phyloP scores from a whole-genome alignment of 2,797 vertebrate genomes.

The Eptatretus atami region DNA sequence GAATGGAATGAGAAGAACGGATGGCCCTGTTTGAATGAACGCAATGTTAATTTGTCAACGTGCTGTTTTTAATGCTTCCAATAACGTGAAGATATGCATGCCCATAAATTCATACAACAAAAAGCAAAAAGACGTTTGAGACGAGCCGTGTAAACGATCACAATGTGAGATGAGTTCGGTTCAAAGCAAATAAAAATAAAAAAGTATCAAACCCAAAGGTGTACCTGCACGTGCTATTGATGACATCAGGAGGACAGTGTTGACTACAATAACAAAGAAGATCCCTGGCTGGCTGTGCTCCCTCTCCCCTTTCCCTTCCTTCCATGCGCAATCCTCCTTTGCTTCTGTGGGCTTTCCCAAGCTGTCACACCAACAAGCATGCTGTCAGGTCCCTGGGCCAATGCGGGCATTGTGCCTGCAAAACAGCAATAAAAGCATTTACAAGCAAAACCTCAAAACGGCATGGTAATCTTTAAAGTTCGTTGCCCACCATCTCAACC shows the following conservation, averaged over 20 bases:
- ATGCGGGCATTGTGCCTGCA: slow-evolving; percentile 11
- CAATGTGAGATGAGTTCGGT: too few species aligned
- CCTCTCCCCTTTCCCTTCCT: slow-evolving; percentile 70
- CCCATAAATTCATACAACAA: too few species aligned
- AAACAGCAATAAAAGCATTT: slow-evolving; percentile 8
- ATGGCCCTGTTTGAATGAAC: too few species aligned
- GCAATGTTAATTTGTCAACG: too few species aligned
- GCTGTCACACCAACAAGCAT: slow-evolving; percentile 42
- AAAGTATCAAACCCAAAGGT: too few species aligned
- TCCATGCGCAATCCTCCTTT: slow-evolving; percentile 31
- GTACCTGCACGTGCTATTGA: slow-evolving; percentile 79
- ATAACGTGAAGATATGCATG: too few species aligned
- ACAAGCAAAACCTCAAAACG: slow-evolving; percentile 8
- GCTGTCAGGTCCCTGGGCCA: slow-evolving; percentile 50
- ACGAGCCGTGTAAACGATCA: too few species aligned
- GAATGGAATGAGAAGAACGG: too few species aligned
- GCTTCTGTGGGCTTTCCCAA: slow-evolving; percentile 27
- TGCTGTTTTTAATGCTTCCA: too few species aligned
- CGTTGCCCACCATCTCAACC: too few species aligned
- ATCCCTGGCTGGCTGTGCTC: slow-evolving; percentile 54
- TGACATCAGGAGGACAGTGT: slow-evolving; percentile 60
- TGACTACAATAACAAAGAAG: slow-evolving; percentile 54
- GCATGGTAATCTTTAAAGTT: neutral
- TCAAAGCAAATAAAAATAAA: too few species aligned
- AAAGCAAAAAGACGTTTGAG: too few species aligned